phyloP scores from a whole-genome alignment of 2,113 vertebrate species.

The Platichthys flesus region DNA sequence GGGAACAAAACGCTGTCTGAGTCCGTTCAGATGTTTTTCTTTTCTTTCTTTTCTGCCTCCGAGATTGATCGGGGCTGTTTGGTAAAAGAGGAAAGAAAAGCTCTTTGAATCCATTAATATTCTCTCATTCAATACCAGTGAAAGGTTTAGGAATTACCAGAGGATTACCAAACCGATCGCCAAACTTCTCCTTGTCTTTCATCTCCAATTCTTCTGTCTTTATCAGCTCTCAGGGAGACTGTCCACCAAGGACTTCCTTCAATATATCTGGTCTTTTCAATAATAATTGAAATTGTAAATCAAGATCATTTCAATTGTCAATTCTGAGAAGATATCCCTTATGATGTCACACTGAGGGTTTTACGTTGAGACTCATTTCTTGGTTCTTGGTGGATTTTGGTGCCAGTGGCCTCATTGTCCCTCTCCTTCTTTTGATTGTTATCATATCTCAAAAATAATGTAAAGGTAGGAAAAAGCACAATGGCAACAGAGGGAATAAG shows the following conservation, averaged over 20 bases:
- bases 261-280: neutral
- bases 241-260: no score
- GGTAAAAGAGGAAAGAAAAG: constrained; percentile 36
- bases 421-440: no score
- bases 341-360: no score
- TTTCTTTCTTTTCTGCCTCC: neutral
- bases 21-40: neutral
- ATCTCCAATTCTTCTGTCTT: neutral
- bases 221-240: neutral
- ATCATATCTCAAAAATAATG: no score
- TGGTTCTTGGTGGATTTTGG: no score
- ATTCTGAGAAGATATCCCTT: no score
- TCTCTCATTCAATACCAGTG: constrained; percentile 37
- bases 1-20: constrained; percentile 6
- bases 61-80: constrained; percentile 21
- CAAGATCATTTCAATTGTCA: neutral
- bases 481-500: no score
- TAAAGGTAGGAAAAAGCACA: no score
- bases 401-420: no score
- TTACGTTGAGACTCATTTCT: no score
- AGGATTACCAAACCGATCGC: constrained; percentile 33
- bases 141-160: constrained; percentile 47
- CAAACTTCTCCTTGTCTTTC: neutral
- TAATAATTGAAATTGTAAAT: neutral
- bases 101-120: constrained; percentile 43